Evolutionary conservation across 2,797 vertebrate genomes (phyloP).

Genomic region (Poecilia picta): DNA sequence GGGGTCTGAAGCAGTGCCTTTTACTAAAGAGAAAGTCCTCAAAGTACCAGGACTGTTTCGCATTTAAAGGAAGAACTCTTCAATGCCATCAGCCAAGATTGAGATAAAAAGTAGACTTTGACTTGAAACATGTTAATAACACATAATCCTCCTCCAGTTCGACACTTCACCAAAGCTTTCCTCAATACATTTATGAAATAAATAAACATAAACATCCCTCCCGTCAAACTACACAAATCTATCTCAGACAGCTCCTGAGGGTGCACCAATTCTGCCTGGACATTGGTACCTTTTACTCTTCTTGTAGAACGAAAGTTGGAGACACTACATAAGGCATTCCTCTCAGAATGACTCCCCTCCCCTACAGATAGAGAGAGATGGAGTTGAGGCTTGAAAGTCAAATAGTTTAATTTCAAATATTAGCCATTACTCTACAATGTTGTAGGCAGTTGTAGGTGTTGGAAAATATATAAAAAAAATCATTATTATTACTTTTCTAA

Average conservation of each 20-base stretch:
- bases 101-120: not conserved
- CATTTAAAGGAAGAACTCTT: not conserved
- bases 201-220: slow-evolving; percentile 3
- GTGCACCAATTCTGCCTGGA: slow-evolving; percentile 57
- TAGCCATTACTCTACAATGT: not conserved
- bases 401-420: slow-evolving; percentile 4
- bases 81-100: not conserved
- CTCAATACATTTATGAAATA: slow-evolving; percentile 5
- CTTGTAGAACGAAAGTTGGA: slow-evolving; percentile 69
- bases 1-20: not conserved
- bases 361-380: slow-evolving; percentile 43
- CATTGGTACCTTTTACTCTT: slow-evolving; percentile 56
- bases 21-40: not conserved
- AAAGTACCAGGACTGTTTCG: not conserved
- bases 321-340: slow-evolving; percentile 60
- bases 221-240: slow-evolving; percentile 29
- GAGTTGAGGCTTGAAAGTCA: slow-evolving; percentile 14
- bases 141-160: not conserved
- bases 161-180: slow-evolving; percentile 4
- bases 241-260: slow-evolving; percentile 60
- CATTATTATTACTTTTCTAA: not conserved
- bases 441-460: not conserved
- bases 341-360: slow-evolving; percentile 64
- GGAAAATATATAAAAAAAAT: not conserved
- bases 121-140: not conserved